Base-by-base conservation (phyloP, 2,888 invertebrate species). In the Eucera pruinosa region DNA sequence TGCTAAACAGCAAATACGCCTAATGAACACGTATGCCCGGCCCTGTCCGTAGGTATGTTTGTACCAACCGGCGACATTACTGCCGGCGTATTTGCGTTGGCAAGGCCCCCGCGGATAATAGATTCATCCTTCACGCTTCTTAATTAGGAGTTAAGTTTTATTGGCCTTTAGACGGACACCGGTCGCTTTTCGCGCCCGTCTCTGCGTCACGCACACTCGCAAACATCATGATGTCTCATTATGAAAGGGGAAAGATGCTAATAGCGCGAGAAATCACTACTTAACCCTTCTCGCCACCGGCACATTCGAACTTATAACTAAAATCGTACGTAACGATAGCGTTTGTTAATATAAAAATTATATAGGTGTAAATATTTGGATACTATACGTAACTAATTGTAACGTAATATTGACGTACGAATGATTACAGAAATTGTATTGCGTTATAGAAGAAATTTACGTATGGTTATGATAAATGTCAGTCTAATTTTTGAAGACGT, bases 1-100 rank as follows among this genome's bases (percentile, higher is more conserved):
- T 92, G 92, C 92, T 92, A 92, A 92, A 91, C 88, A 91, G 92
- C 89, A 91, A 92, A 92, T 92, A 91, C 90, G 90, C 90, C 92
- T 92, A 92, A 92, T 92, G 92, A 92, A 92, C 92, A 92, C 91
- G 92, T 92, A 92, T 89, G 91, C 90, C 90, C 84, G 89, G 75
- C 70, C 85, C 84, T 89, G 90, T 90, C 86, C 87, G 88, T 88
- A 83, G 82, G 85, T 88, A 89, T 89, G 90, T 91, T 90, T 90
- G 90, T 90, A 90, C 87, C 89, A 88, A 88, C 88, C 52, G 86
- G 82, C 85, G 88, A 90, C 90, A 89, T 91, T 90, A 89, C 87
- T 86, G 88, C 80, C 80, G 82, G 82, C 84, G 85, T 88, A 89
- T 90, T 89, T 89, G 86, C 88, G 86, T 88, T 88, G 79, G 82